Evolutionary conservation across 2,113 vertebrate species (phyloP).

Genomic region (Arothron firmamentum): DNA sequence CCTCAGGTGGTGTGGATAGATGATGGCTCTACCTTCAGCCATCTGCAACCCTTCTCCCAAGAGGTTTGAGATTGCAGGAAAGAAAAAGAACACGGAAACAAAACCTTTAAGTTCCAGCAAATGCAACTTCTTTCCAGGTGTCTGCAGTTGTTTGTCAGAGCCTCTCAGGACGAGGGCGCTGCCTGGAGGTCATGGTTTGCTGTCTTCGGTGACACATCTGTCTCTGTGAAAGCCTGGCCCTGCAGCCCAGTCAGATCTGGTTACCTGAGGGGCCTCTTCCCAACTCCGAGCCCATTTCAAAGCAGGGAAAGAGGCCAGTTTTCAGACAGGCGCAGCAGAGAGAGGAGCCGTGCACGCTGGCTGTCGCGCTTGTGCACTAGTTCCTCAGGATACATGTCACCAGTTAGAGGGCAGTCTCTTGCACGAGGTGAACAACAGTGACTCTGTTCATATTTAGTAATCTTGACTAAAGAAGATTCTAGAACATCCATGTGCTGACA

Average conservation of each 20-base stretch:
- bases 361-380: conserved; percentile 24
- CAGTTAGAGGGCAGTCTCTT: conserved; percentile 26
- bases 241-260: conserved; percentile 40
- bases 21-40: not conserved
- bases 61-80: conserved; percentile 1
- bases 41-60: conserved; percentile 2
- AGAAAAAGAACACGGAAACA: conserved; percentile 11
- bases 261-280: conserved; percentile 56
- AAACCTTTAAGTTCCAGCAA: conserved; percentile 17
- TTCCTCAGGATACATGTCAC: conserved; percentile 38
- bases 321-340: conserved; percentile 31
- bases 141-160: conserved; percentile 30
- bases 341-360: conserved; percentile 29
- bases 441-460: not conserved
- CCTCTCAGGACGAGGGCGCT: conserved; percentile 23
- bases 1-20: too few relatives aligned
- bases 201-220: conserved; percentile 54
- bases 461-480: conserved; percentile 11
- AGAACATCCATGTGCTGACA: conserved; percentile 51
- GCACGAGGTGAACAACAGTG: conserved; percentile 2
- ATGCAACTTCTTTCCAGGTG: conserved; percentile 37
- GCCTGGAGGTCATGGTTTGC: conserved; percentile 43
- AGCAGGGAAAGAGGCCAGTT: conserved; percentile 31
- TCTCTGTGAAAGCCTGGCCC: conserved; percentile 40
- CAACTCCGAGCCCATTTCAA: conserved; percentile 40